These are phyloP conservation scores for Eurosta solidaginis DNA, from an alignment of 1,140 invertebrate genomes.

Conservation along the genomic window DNA sequence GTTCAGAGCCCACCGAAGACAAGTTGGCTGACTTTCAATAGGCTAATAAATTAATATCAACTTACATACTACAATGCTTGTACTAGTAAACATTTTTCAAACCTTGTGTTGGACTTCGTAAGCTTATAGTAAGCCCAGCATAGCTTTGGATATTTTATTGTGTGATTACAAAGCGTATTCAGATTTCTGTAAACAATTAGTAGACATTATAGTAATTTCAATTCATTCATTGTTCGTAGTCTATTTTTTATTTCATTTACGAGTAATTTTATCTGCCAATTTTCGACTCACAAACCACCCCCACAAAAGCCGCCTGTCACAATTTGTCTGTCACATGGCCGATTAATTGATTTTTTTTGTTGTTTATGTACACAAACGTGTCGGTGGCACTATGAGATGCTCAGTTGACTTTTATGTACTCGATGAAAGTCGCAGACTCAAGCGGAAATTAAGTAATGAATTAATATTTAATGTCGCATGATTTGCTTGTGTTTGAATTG, in stretches of 20 bases:
- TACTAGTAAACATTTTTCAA: too few relatives aligned
- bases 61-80: too few relatives aligned
- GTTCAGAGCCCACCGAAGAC: too few relatives aligned
- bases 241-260: neutral
- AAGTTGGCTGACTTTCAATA: too few relatives aligned
- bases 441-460: slow-evolving; percentile 23
- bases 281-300: neutral
- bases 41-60: too few relatives aligned
- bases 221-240: neutral
- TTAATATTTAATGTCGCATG: slow-evolving; percentile 22
- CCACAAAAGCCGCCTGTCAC: neutral
- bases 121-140: too few relatives aligned
- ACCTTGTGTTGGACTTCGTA: too few relatives aligned
- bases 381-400: neutral
- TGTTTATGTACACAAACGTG: neutral
- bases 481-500: neutral
- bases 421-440: neutral
- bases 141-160: too few relatives aligned
- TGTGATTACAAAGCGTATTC: too few relatives aligned
- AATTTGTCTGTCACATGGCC: neutral
- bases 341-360: neutral
- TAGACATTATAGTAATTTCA: neutral
- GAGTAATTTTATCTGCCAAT: neutral
- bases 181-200: neutral
- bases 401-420: neutral